Evolutionary conservation across 2,113 vertebrate species (phyloP), one percentile per base, ranked within the genome.

Genomic region (Onychostoma macrolepis): DNA sequence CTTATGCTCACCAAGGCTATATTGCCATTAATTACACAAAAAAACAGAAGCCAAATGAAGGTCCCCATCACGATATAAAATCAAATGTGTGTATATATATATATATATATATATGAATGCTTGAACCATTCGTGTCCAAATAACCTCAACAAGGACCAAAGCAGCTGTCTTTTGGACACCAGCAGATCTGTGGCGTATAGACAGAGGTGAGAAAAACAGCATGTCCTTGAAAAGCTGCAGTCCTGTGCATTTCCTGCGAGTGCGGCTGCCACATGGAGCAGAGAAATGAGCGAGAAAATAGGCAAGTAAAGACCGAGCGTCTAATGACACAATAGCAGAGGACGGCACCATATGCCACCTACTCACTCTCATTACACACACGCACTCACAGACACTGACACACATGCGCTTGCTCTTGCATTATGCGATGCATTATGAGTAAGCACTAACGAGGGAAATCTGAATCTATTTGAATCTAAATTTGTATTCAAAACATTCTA

Each of bases 161-260:
- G 12, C 33, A n/a, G 21, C 33, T n/a, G 26, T 58, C 4, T 24
- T 36, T 11, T 80, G 78, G 48, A 79, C 74, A 50, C 75, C 45
- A 77, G 65, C 15, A 26, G 63, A 33, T 77, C 43, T 56, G 69
- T 24, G 69, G 69, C 3, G 13, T 30, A 63, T 50, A 56, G 30
- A 63, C 26, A 75, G 61, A 67, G 30, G 72, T 81, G 72, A 86
- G 38, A 85, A 72, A 87, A 84, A 28, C 77, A 61, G 30, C 0
- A 43, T 93, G 93, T 91, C 94, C 93, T 94, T 94, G 93, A 93
- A 89, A 83, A 89, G 61, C 87, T 93, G 89, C 87, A 86, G 88
- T 88, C 85, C 84, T 86, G 90, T 88, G 86, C 90, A 85, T 91
- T 90, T 89, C 85, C 88, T 91, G 88, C 83, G 76, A 79, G 79